Evolutionary conservation across 2,797 vertebrate genomes (phyloP).

Genomic region (Cirrhinus molitorella): DNA sequence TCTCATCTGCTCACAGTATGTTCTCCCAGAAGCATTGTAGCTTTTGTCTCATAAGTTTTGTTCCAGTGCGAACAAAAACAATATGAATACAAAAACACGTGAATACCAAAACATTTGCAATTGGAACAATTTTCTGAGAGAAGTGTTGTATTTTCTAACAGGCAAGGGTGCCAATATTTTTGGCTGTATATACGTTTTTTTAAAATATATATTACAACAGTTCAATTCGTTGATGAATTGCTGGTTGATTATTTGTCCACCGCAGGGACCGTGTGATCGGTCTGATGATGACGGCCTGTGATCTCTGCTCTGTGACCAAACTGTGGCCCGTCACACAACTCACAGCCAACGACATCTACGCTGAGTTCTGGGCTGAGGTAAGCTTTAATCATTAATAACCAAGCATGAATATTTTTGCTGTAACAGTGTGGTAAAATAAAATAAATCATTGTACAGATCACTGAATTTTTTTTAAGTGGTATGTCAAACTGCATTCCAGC

Average conservation of each 20-base stretch:
- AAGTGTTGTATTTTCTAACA: too few species aligned
- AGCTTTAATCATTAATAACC: conserved; percentile 28
- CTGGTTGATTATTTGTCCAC: background rate
- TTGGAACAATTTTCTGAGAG: too few species aligned
- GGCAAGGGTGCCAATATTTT: too few species aligned
- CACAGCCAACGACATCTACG: conserved; percentile 97
- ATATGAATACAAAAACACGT: too few species aligned
- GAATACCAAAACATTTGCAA: too few species aligned
- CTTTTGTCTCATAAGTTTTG: too few species aligned
- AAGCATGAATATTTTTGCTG: background rate
- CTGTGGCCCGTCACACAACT: conserved; percentile 93
- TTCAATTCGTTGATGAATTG: too few species aligned
- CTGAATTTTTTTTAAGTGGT: background rate
- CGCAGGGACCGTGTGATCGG: conserved; percentile 95
- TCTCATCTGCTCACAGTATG: too few species aligned
- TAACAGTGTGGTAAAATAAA: background rate
- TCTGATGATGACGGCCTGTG: conserved; percentile 99
- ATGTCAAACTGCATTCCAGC: background rate
- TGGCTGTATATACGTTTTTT: too few species aligned
- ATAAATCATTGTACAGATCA: background rate
- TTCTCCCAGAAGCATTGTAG: too few species aligned
- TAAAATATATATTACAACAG: too few species aligned
- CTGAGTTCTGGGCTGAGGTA: conserved; percentile 99
- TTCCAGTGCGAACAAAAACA: too few species aligned
- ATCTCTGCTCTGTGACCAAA: conserved; percentile 98